phyloP scores from a whole-genome alignment of 2,797 vertebrate species.

The Muscicapa striata region DNA sequence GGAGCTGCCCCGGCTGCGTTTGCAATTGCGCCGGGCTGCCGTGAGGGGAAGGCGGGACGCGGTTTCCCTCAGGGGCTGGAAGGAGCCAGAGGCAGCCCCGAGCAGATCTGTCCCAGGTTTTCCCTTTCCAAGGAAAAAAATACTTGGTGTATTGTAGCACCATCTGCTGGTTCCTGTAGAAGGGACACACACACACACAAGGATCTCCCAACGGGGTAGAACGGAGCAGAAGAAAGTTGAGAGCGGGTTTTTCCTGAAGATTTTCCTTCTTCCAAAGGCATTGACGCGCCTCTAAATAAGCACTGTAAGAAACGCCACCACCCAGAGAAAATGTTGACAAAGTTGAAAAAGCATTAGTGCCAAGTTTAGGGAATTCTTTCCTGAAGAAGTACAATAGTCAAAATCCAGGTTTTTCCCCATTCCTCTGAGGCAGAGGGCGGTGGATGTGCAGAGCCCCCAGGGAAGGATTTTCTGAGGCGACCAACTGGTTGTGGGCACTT shows the following conservation, averaged over 20 bases:
- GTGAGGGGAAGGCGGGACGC: background rate
- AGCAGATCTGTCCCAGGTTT: accelerated
- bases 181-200: too few relatives aligned
- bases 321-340: background rate
- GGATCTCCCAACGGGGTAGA: accelerated
- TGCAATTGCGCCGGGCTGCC: background rate
- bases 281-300: background rate
- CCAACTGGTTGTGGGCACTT: background rate
- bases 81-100: background rate
- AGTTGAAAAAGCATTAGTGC: background rate
- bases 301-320: background rate
- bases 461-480: background rate
- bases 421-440: background rate
- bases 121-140: background rate
- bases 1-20: background rate
- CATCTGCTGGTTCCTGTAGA: conserved; percentile 62
- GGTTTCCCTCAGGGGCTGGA: background rate
- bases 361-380: background rate
- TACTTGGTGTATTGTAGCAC: conserved; percentile 57
- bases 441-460: background rate
- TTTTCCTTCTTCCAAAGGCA: background rate
- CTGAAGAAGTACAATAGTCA: background rate
- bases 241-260: background rate
- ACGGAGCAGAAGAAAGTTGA: too few relatives aligned
- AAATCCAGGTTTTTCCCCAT: background rate